phyloP scores from a whole-genome alignment of 2,797 vertebrate genomes.

The Pempheris klunzingeri region DNA sequence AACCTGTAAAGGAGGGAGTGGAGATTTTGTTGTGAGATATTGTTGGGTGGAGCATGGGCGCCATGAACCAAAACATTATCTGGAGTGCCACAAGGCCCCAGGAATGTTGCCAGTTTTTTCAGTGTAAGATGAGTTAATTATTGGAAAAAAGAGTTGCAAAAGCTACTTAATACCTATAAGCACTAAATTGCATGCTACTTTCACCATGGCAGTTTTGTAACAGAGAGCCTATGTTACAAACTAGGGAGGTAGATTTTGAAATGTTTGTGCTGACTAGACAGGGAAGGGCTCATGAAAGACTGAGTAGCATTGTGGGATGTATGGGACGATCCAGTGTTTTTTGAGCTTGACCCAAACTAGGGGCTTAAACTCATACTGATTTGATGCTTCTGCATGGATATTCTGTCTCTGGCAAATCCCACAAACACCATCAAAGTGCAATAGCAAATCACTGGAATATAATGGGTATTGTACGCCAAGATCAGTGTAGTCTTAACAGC shows the following conservation, averaged over 20 bases:
- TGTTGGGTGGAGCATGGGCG: conserved; percentile 16
- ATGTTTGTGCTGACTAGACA: conserved; percentile 1
- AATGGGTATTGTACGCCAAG: background rate
- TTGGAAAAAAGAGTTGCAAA: background rate
- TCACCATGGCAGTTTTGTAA: background rate
- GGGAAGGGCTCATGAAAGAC: background rate
- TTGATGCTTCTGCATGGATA: background rate
- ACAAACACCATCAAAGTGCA: background rate
- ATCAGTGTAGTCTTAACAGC: conserved; percentile 28
- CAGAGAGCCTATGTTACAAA: background rate
- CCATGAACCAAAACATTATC: conserved; percentile 29
- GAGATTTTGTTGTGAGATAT: conserved; percentile 32
- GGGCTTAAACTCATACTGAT: background rate
- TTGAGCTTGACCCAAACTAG: background rate
- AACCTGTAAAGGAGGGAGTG: conserved; percentile 38
- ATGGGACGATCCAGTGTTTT: background rate
- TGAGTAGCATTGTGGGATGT: background rate
- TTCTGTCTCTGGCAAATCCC: background rate
- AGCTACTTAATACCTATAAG: conserved; percentile 22
- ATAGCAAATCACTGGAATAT: conserved; percentile 18
- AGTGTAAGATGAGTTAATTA: background rate
- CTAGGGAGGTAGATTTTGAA: background rate
- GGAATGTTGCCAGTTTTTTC: background rate
- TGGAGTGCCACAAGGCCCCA: background rate
- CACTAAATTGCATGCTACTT: conserved; percentile 12